A percentile compares a stretch with the other conserved stretches of the same genome.
Conservation (phyloP, 2,888 invertebrate species). For the Tetranychus piercei region DNA sequence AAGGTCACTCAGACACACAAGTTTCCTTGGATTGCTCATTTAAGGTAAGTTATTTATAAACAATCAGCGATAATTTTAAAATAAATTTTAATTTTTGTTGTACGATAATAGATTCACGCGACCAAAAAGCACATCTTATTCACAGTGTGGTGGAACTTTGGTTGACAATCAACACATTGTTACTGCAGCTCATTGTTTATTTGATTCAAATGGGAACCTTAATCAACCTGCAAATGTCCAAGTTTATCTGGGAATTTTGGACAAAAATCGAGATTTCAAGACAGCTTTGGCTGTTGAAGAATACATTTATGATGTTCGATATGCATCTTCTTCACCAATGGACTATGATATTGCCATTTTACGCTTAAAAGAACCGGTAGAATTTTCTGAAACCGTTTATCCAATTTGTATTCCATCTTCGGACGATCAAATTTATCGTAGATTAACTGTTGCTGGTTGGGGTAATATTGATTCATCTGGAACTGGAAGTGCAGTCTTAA, state of each 20-base stretch:
- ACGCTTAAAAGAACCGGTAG: not conserved
- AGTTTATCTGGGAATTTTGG: not conserved
- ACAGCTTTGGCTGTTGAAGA: not conserved
- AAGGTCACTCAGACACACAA: not conserved
- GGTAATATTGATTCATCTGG: not conserved
- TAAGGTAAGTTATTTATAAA: not conserved
- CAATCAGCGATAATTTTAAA: not conserved
- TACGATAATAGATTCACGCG: not conserved
- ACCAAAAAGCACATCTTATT: not conserved
- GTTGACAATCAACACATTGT: not conserved
- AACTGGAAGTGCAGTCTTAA: not conserved
- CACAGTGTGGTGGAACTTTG: not conserved
- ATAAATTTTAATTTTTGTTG: not conserved
- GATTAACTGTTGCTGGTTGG: conserved; percentile 5
- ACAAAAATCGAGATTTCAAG: not conserved
- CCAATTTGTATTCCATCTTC: not conserved
- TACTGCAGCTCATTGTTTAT: conserved; percentile 1
- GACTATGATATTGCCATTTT: conserved; percentile 6
- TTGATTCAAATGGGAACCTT: not conserved
- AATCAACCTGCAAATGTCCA: not conserved
- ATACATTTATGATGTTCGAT: not conserved
- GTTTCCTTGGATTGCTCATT: conserved; percentile 2
- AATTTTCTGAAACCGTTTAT: not conserved
- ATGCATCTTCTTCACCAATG: not conserved
- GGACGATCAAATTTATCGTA: not conserved